Conservation (phyloP, 2,888 invertebrate genomes). For the Anarsia innoxiella region DNA sequence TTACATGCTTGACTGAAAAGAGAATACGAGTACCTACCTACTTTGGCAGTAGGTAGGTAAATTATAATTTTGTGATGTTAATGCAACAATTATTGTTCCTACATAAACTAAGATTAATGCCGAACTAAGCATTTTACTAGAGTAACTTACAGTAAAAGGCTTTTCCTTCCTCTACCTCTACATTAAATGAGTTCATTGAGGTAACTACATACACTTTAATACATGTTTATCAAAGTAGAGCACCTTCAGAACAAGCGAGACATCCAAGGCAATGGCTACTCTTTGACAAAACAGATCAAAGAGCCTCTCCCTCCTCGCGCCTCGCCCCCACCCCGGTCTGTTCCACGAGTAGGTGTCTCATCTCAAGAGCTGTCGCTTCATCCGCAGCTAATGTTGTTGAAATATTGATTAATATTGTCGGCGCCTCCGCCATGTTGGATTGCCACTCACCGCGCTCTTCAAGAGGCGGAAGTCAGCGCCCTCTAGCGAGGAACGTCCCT, state of each 20-base stretch:
- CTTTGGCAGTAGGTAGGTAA: too few species aligned
- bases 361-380: conserved; percentile 43
- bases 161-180: neutral
- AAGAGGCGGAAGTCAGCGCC: conserved; percentile 42
- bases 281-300: conserved; percentile 5
- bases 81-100: neutral
- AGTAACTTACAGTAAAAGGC: neutral
- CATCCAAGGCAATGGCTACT: conserved; percentile 6
- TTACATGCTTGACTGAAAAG: too few species aligned
- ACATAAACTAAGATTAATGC: neutral
- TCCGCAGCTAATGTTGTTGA: conserved; percentile 65
- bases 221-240: neutral
- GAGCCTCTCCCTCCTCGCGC: conserved; percentile 14
- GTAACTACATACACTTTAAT: neutral
- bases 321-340: conserved; percentile 12
- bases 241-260: neutral
- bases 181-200: neutral
- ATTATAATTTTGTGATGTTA: too few species aligned
- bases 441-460: conserved; percentile 46
- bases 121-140: neutral
- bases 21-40: too few species aligned
- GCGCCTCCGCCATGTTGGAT: conserved; percentile 50
- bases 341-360: conserved; percentile 47
- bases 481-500: conserved; percentile 46
- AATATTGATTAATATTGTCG: conserved; percentile 76